phyloP scores from a whole-genome alignment of 2,797 vertebrate species.

The Nannoperca australis region DNA sequence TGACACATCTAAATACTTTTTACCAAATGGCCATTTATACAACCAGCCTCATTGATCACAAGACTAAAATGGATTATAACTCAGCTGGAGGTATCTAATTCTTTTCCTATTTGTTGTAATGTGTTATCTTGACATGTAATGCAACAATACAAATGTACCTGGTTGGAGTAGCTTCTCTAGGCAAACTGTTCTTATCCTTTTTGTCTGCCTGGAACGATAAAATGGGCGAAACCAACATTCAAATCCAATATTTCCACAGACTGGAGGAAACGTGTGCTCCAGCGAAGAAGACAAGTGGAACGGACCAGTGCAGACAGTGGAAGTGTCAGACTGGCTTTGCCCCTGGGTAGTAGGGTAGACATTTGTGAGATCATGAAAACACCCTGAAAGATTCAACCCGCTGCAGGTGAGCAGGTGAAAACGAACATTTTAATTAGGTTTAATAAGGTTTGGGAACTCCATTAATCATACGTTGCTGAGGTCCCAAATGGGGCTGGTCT shows the following conservation, averaged over 20 bases:
- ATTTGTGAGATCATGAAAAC: neutral
- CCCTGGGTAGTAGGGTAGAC: too few species aligned
- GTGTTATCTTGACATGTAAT: neutral
- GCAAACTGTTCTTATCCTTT: neutral
- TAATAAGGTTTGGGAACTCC: too few species aligned
- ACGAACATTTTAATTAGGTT: too few species aligned
- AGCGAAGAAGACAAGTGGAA: neutral
- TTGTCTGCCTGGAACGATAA: too few species aligned
- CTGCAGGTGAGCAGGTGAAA: too few species aligned
- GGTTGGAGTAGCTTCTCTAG: too few species aligned
- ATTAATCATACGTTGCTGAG: neutral
- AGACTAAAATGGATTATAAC: neutral
- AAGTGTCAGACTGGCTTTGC: too few species aligned
- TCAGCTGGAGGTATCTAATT: neutral
- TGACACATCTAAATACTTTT: slow-evolving; percentile 40
- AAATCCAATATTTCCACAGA: too few species aligned
- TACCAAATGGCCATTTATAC: slow-evolving; percentile 37
- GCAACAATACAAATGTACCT: neutral
- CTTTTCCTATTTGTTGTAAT: neutral
- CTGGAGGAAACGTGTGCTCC: neutral
- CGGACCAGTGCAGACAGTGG: neutral
- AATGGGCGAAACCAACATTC: too few species aligned
- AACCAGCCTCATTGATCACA: slow-evolving; percentile 12
- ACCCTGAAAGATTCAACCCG: too few species aligned
- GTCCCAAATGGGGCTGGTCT: neutral